Evolutionary conservation across 1,140 invertebrate species (phyloP), one percentile per base, ranked within the genome.

Genomic region (Stegodyphus dumicola): DNA sequence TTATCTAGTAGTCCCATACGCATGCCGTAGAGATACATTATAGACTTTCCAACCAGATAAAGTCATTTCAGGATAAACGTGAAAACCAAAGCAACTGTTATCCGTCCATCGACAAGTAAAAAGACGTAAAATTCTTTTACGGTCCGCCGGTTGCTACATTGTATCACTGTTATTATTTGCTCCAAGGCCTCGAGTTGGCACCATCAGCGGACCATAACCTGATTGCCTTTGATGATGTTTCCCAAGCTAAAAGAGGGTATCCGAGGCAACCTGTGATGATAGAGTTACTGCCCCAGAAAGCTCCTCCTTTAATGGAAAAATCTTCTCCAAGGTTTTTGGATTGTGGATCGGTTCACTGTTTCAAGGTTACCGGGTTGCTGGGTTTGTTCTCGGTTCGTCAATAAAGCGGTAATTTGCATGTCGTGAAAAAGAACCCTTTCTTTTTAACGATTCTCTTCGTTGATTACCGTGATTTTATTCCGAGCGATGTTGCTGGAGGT

Each of bases 61-160:
- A 60, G 56, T 11, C 56, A 60, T 60, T 15, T 11, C 4, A 15
- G 1, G 56, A 60, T 60, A 60, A 60, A 60, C 9, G 56, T 9
- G 9, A 60, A 60, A 60, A 15, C 56, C 56, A 60, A 60, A 15
- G 6, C 11, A 71, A 83, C 75, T 65, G 71, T 83, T 75, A 83
- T 83, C 80, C 75, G 70, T 75, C 67, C 80, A 83, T 83, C 75
- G 80, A 83, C 80, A 83, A 83, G 71, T 56, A 75, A 51, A 33
- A 83, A 74, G 80, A 83, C 75, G 80, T 83, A 70, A 83, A 83
- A 75, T 71, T 83, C 15, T 15, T 83, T 83, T 66, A 83, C 71
- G 80, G 80, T 65, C 75, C 80, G 80, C 48, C 60, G 52, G 49
- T 18, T 70, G 9, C 33, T n/a, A n/a, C 53, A 75, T 56, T 49